A percentile compares a stretch with the other conserved stretches of the same genome.
These are phyloP conservation scores for Apogon hyalosoma DNA, from an alignment of 2,797 vertebrate species.

Conservation along the genomic window DNA sequence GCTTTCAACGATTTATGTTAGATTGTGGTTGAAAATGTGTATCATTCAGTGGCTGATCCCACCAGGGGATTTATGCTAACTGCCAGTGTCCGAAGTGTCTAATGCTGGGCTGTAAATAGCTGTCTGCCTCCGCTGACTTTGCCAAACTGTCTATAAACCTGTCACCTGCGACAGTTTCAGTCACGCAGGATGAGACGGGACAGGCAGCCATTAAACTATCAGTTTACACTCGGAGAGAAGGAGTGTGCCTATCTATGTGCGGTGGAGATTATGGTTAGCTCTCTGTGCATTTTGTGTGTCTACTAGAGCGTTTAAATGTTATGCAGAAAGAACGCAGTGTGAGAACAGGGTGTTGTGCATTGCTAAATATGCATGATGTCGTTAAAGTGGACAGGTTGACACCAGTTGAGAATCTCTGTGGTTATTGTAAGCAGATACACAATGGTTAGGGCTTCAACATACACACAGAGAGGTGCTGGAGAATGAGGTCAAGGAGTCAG, in stretches of 20 bases:
- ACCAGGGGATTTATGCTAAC: slow-evolving; percentile 91
- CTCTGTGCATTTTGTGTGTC: slow-evolving; percentile 19
- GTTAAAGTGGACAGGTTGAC: slow-evolving; percentile 65
- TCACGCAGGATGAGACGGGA: slow-evolving; percentile 81
- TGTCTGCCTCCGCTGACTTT: slow-evolving; percentile 85
- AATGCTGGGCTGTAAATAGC: slow-evolving; percentile 90
- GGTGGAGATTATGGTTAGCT: not conserved
- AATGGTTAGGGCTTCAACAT: slow-evolving; percentile 31
- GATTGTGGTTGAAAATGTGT: slow-evolving; percentile 35
- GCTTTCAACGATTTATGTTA: slow-evolving; percentile 47
- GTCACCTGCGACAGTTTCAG: slow-evolving; percentile 83
- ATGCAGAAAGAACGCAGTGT: slow-evolving; percentile 18
- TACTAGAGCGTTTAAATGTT: slow-evolving; percentile 19
- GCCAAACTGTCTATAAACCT: slow-evolving; percentile 91
- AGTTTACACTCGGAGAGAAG: slow-evolving; percentile 67
- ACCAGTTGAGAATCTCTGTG: slow-evolving; percentile 51
- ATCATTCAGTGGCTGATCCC: slow-evolving; percentile 73
- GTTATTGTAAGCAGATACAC: slow-evolving; percentile 62
- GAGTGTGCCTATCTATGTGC: slow-evolving; percentile 5
- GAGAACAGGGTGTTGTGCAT: slow-evolving; percentile 12
- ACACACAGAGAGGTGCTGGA: slow-evolving; percentile 47
- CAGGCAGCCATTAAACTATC: slow-evolving; percentile 80
- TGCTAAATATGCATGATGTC: slow-evolving; percentile 66
- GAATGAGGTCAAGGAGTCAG: slow-evolving; percentile 72
- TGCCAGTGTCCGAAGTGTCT: slow-evolving; percentile 87